These are phyloP conservation scores for Penaeus vannamei DNA, from an alignment of 1,140 invertebrate genomes.

Conservation along the genomic window DNA sequence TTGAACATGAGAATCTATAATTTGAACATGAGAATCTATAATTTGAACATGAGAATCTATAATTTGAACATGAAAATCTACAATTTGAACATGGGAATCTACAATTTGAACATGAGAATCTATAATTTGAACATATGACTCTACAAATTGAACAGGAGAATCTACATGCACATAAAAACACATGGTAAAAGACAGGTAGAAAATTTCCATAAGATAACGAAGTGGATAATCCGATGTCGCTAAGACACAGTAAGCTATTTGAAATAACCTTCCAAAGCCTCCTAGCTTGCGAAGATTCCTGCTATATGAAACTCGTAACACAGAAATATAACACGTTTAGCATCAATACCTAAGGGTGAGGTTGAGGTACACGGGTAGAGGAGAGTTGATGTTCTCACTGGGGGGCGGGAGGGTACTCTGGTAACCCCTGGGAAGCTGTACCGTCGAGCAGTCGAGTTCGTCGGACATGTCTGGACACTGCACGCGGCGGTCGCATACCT, in stretches of 20 bases:
- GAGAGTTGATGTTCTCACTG: neutral
- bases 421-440: slow-evolving; percentile 46
- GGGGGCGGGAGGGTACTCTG: slow-evolving; percentile 49
- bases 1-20: neutral
- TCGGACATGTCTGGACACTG: slow-evolving; percentile 64
- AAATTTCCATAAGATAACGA: too few species aligned
- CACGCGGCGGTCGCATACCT: slow-evolving; percentile 54
- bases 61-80: neutral
- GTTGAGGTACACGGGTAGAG: slow-evolving; percentile 52
- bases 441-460: slow-evolving; percentile 61
- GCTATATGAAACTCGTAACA: too few species aligned
- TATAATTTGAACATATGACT: neutral
- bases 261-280: too few species aligned
- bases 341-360: slow-evolving; percentile 30
- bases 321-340: too few species aligned
- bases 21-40: neutral
- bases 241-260: too few species aligned
- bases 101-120: neutral
- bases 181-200: too few species aligned
- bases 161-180: too few species aligned
- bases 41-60: neutral
- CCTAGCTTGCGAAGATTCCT: too few species aligned
- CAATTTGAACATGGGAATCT: neutral
- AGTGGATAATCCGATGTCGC: too few species aligned
- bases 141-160: neutral